A percentile compares a stretch with the other conserved stretches of the same genome.
Evolutionary conservation across 2,113 vertebrate genomes (phyloP).

Genomic region (Aptenodytes forsteri): DNA sequence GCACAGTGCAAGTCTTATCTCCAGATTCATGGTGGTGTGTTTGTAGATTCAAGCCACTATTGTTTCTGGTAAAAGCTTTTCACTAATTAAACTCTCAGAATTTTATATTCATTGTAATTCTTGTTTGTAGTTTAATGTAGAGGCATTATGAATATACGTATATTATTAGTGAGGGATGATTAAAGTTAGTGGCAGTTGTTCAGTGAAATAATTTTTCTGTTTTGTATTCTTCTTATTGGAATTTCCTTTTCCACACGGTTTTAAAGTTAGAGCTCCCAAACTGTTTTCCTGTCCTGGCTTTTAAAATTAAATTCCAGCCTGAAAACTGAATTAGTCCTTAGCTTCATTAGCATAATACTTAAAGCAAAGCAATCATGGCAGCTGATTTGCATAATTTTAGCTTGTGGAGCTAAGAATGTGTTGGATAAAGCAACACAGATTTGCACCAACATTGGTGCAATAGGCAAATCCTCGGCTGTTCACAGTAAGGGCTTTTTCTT

Average conservation of each 20-base stretch:
- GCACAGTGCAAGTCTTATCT: not conserved
- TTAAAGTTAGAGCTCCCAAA: not conserved
- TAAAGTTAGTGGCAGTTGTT: not conserved
- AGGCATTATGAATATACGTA: not conserved
- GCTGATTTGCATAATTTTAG: not conserved
- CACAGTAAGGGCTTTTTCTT: not conserved
- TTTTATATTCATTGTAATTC: not conserved
- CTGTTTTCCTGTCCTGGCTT: not conserved
- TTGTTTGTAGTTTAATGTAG: not conserved
- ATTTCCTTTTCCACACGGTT: accelerated
- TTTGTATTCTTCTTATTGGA: not conserved
- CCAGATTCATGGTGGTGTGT: not conserved
- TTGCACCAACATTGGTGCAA: not conserved
- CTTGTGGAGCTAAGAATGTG: not conserved
- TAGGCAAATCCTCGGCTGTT: not conserved
- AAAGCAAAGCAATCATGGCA: not conserved
- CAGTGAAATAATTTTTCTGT: not conserved
- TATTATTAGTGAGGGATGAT: not conserved
- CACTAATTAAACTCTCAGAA: not conserved
- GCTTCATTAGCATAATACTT: not conserved
- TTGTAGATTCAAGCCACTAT: not conserved
- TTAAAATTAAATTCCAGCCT: not conserved
- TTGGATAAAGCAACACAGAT: not conserved
- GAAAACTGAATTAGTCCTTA: not conserved
- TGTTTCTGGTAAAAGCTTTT: not conserved